These are phyloP conservation scores for Laticauda laticaudata DNA, from an alignment of 2,113 vertebrate species.

Conservation along the genomic window DNA sequence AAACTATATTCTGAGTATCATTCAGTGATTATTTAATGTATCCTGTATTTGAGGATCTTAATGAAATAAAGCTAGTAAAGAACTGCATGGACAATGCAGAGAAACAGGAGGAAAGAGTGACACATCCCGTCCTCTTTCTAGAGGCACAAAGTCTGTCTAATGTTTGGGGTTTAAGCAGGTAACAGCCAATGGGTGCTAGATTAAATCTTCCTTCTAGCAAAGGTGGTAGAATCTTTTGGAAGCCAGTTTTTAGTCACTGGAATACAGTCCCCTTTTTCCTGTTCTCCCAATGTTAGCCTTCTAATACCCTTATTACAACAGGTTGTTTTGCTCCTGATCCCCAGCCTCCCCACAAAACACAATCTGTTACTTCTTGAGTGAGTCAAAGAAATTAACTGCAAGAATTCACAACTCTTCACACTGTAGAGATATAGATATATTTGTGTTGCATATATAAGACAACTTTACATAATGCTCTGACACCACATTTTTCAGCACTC, in stretches of 20 bases:
- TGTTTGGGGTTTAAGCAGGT: not conserved
- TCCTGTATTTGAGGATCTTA: not conserved
- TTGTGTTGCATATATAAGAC: conserved; percentile 67
- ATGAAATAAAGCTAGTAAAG: not conserved
- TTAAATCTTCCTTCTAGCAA: not conserved
- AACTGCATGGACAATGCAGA: not conserved
- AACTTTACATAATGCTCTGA: conserved; percentile 56
- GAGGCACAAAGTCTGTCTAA: not conserved
- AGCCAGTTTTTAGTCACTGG: not conserved
- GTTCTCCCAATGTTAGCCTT: not conserved
- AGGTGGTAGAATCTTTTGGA: not conserved
- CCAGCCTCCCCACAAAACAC: not conserved
- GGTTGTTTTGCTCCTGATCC: not conserved
- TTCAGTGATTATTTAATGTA: not conserved
- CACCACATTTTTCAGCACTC: conserved; percentile 20
- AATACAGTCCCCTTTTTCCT: not conserved
- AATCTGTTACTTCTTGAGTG: not conserved
- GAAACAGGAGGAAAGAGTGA: not conserved
- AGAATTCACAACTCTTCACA: not conserved
- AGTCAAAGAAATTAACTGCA: not conserved
- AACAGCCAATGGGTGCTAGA: no score
- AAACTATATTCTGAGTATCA: not conserved
- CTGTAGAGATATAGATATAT: conserved; percentile 51
- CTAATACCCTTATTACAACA: not conserved
- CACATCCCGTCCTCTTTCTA: not conserved